Evolutionary conservation across 2,888 invertebrate species (phyloP), one percentile per base, ranked within the genome.

Genomic region (Eupithecia dodoneata): DNA sequence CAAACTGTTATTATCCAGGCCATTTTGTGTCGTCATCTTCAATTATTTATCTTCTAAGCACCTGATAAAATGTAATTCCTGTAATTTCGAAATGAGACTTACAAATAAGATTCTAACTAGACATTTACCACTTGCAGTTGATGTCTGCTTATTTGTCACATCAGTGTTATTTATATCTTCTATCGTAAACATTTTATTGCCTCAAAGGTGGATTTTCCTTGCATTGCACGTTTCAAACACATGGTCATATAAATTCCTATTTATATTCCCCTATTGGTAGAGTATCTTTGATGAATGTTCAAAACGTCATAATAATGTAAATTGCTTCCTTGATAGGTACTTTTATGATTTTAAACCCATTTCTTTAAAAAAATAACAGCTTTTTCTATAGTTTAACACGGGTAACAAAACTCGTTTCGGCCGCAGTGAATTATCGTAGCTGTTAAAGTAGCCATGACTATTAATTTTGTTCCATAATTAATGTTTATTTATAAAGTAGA

Each of bases 121-220:
- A 81, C 81, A 78, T 83, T 81, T 81, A 84, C 79, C 81, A 80
- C 81, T 80, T 82, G 83, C 80, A 82, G 84, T 86, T 84, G 85
- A 87, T 88, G 83, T 86, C 85, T 85, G 84, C 87, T 85, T 86
- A 88, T 89, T 88, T 89, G 90, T 89, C 88, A 84, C 86, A 87
- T 89, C 87, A 85, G 85, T 86, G 86, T 88, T 88, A 89, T 90
- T 91, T 90, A 90, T 90, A 90, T 90, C 86, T 85, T 80, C 83
- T 88, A 90, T 89, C 92, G 90, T 92, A 89, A 92, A 92, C 87
- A 87, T 91, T 91, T 92, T 88, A 91, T 83, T 86, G 84, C 88
- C 85, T 82, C 87, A 87, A 88, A 85, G 83, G 84, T 84, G 81
- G 83, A 84, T 87, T 85, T 87, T 83, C 83, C 83, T 84, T 84